Base-by-base conservation (phyloP, 2,888 invertebrate genomes). In the Pseudanteris insignis region DNA sequence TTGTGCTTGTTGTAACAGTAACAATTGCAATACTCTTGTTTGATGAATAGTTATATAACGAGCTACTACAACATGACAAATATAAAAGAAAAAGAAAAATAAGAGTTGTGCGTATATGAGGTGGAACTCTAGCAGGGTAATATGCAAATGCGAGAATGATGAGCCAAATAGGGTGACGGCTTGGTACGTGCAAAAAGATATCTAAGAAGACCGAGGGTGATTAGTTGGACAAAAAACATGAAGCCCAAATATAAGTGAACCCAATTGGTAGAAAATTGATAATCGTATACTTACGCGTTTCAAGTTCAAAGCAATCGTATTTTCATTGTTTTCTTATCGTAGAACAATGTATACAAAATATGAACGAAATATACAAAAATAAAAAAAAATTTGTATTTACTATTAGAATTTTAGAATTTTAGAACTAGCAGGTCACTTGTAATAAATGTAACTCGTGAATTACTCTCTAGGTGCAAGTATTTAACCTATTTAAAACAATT, bases 201-300 rank as follows among this genome's bases (percentile, higher is more conserved):
- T 63, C 61, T 61, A 63, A 63, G 65, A 46, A 63, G 61, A 70
- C 73, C 72, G 70, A 75, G 74, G 77, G 76, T 75, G 75, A 77
- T 77, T 76, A 75, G 75, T 70, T 71, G 74, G 72, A 78, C 78
- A 78, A 78, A 59, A 77, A 77, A 74, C 76, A 64, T 65, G 67
- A 65, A 70, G 70, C 71, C 71, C 69, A 58, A 58, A 71, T 76
- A 78, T 78, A 78, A 78, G 77, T 77, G 76, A 74, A 77, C 70
- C 75, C 77, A 79, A 79, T 79, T 79, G 78, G 77, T 75, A 78
- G 78, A 77, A 79, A 79, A 79, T 79, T 79, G 78, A 75, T 78
- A 78, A 78, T 78, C 77, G 72, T 73, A 37, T 60, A 57, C 60
- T 64, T 54, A 51, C 40, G 57, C 36, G 38, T 36, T 14, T 24